Evolutionary conservation across 1,140 invertebrate genomes (phyloP).

Genomic region (Lasioglossum albipes): DNA sequence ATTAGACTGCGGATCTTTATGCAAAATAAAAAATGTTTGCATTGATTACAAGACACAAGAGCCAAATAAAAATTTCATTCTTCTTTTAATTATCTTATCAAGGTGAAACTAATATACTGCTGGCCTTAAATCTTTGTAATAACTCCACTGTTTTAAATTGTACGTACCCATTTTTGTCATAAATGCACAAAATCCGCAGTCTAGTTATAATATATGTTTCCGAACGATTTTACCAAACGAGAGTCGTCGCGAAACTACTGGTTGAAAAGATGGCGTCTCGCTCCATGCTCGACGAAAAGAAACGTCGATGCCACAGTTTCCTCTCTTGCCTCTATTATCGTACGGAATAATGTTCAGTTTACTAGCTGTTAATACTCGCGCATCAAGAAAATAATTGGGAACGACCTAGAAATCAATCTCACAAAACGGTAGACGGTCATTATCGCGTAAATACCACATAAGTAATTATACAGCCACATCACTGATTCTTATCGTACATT

Average conservation of each 20-base stretch:
- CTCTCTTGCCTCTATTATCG: constrained; percentile 25
- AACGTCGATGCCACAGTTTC: constrained; percentile 37
- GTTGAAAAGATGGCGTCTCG: constrained; percentile 30
- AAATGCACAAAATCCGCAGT: too few relatives aligned
- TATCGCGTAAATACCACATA: not conserved
- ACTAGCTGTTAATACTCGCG: not conserved
- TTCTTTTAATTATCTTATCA: too few relatives aligned
- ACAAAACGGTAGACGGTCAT: not conserved
- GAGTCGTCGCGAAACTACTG: not conserved
- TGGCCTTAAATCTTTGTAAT: too few relatives aligned
- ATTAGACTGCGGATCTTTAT: too few relatives aligned
- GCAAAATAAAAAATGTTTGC: too few relatives aligned
- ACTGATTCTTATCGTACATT: constrained; percentile 58
- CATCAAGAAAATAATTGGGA: not conserved
- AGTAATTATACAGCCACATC: not conserved
- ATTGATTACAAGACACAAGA: too few relatives aligned
- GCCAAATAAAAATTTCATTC: too few relatives aligned
- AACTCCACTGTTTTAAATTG: too few relatives aligned
- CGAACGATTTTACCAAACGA: constrained; percentile 35
- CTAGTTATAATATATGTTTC: not conserved
- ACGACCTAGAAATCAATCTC: not conserved
- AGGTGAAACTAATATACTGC: too few relatives aligned
- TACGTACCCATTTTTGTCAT: too few relatives aligned
- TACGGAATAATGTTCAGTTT: not conserved
- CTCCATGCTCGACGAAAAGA: not conserved